Evolutionary conservation across 2,888 invertebrate genomes (phyloP), one percentile per base, ranked within the genome.

Genomic region (Acronicta psi): DNA sequence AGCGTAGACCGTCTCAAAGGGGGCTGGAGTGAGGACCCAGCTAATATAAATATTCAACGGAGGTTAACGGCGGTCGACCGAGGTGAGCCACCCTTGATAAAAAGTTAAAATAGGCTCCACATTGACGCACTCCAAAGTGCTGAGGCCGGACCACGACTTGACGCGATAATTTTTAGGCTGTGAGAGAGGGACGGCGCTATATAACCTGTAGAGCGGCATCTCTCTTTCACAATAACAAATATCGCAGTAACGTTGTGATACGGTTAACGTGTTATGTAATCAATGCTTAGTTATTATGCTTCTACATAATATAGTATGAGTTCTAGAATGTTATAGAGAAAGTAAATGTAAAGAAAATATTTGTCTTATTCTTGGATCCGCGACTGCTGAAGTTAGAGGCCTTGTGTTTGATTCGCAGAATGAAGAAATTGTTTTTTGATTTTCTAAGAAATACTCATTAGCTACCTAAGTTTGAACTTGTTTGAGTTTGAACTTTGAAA

Each of bases 41-140:
- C 71, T 76, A 81, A 79, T 85, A 87, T 89, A 88, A 88, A 90
- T 90, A 89, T 89, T 89, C 89, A 86, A 78, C 75, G 73, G 82
- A 83, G 88, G 86, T 84, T 84, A 84, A 80, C 82, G 75, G 69
- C 81, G 84, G 83, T 81, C 79, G 80, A 74, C 37, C 43, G 75
- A 73, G 76, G 77, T 77, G 75, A 74, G 59, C 72, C 69, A 74
- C 75, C 85, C 83, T 74, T 81, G 76, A 79, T 83, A 84, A 85
- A 85, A 86, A 85, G 77, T 81, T 82, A 73, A 79, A 82, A 81
- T 79, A 78, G 80, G 73, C 73, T 71, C 61, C 61, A 65, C 61
- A 75, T 66, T 69, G 64, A 70, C 75, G 69, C 69, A 49, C 54
- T 73, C 55, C 20, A 49, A 58, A 59, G 43, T 55, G 31, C 51